Percentiles rank a stretch among this genome's conserved stretches.
phyloP scores from a whole-genome alignment of 1,140 invertebrate genomes.

The Colletes gigas region DNA sequence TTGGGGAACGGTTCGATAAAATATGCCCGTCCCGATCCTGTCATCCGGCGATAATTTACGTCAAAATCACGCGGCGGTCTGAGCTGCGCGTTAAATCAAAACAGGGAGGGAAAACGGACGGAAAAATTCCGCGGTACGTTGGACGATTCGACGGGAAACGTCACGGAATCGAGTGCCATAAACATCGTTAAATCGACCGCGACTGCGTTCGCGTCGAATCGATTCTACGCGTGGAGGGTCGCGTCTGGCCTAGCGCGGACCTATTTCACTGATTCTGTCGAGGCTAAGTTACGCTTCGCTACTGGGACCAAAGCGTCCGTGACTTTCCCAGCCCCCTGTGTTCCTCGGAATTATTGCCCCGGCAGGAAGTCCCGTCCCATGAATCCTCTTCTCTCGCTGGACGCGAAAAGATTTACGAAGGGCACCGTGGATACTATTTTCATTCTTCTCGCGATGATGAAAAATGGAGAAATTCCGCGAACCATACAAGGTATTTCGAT shows the following conservation, averaged over 20 bases:
- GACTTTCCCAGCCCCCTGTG: not conserved
- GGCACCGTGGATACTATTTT: constrained; percentile 21
- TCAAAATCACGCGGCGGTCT: constrained; percentile 29
- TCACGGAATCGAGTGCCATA: constrained; percentile 32
- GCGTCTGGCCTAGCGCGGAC: constrained; percentile 30
- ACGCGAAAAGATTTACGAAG: constrained; percentile 7
- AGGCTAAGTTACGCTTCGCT: constrained; percentile 14
- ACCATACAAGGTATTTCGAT: not conserved
- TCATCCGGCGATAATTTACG: constrained; percentile 18
- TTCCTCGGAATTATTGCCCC: constrained; percentile 15
- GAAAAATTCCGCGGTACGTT: constrained; percentile 26
- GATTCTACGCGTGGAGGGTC: too few relatives aligned
- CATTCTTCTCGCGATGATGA: not conserved
- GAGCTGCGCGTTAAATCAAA: constrained; percentile 2
- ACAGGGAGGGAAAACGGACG: not conserved
- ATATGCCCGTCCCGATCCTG: not conserved
- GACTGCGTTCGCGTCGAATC: not conserved
- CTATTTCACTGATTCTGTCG: constrained; percentile 33
- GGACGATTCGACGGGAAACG: constrained; percentile 6
- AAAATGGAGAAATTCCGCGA: not conserved
- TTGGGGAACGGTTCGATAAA: not conserved
- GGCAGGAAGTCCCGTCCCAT: constrained; percentile 16
- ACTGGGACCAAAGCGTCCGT: constrained; percentile 13
- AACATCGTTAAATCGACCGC: not conserved
- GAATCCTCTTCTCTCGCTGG: constrained; percentile 11